These are phyloP conservation scores for Emydoidea blandingii DNA, from an alignment of 2,797 vertebrate species.

Conservation along the genomic window DNA sequence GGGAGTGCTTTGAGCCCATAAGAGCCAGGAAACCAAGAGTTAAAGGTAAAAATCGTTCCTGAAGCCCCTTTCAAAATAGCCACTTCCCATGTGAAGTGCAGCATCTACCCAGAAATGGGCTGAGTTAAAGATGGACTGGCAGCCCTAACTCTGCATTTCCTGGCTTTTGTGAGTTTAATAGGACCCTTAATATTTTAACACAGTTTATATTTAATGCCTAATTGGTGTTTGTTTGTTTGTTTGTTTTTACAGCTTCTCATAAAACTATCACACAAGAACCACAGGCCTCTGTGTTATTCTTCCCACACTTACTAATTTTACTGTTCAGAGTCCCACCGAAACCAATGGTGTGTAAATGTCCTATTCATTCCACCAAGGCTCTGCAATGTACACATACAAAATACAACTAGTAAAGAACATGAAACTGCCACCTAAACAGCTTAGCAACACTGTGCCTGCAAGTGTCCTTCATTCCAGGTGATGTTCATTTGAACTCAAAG, in stretches of 20 bases:
- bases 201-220: slow-evolving; percentile 34
- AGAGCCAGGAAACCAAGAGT: slow-evolving; percentile 2
- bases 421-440: background rate
- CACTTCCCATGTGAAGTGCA: slow-evolving; percentile 12
- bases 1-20: background rate
- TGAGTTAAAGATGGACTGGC: background rate
- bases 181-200: slow-evolving; percentile 32
- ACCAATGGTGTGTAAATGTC: background rate
- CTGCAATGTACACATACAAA: background rate
- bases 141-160: slow-evolving; percentile 1
- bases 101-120: background rate
- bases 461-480: background rate
- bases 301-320: background rate
- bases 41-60: slow-evolving; percentile 16
- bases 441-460: background rate
- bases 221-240: background rate
- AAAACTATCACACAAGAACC: slow-evolving; percentile 11
- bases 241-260: slow-evolving; percentile 27
- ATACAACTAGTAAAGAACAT: background rate
- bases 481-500: background rate
- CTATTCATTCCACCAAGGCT: fast-evolving
- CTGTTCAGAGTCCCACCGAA: background rate
- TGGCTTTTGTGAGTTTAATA: background rate
- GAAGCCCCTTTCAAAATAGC: background rate
- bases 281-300: background rate